Evolutionary conservation across 1,140 invertebrate genomes (phyloP).

Genomic region (Pantala flavescens): DNA sequence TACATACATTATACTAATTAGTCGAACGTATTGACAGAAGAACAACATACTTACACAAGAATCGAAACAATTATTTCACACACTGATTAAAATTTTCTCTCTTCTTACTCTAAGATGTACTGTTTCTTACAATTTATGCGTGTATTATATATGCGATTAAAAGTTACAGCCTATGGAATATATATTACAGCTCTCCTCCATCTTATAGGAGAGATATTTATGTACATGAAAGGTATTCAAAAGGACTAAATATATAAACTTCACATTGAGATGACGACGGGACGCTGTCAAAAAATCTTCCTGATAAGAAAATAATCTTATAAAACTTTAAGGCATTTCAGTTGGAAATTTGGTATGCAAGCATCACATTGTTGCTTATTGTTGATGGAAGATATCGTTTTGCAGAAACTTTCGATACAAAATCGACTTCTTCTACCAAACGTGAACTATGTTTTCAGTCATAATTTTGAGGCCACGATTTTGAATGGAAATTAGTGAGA

Average conservation of each 20-base stretch:
- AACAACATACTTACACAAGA: neutral
- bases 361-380: too few relatives aligned
- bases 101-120: neutral
- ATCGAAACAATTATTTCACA: neutral
- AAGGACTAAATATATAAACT: neutral
- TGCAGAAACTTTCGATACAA: too few relatives aligned
- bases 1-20: neutral
- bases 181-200: neutral
- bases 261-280: too few relatives aligned
- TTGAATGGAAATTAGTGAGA: too few relatives aligned
- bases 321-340: too few relatives aligned
- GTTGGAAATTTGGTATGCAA: too few relatives aligned
- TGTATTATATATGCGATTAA: neutral
- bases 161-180: neutral
- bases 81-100: neutral
- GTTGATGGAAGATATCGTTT: too few relatives aligned
- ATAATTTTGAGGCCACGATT: too few relatives aligned
- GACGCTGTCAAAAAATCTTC: too few relatives aligned
- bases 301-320: too few relatives aligned
- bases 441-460: too few relatives aligned
- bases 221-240: neutral
- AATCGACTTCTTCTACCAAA: too few relatives aligned
- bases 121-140: neutral
- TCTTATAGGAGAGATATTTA: neutral
- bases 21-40: neutral